These are phyloP conservation scores for Atlantisia rogersi DNA, from an alignment of 2,113 vertebrate genomes.

Conservation along the genomic window DNA sequence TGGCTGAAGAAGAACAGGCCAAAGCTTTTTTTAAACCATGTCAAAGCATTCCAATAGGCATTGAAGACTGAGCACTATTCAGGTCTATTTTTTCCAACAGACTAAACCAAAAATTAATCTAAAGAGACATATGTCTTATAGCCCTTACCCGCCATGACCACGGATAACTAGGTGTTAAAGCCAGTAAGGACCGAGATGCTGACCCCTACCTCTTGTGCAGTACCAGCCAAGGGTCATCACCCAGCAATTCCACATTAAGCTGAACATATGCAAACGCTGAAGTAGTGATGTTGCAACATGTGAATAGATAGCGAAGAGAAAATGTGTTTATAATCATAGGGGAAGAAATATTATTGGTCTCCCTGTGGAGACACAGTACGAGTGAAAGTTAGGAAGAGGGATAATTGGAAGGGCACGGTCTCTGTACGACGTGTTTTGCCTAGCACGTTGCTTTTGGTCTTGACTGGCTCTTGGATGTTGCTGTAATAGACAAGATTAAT, in stretches of 20 bases:
- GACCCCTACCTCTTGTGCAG: neutral
- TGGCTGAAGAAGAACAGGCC: neutral
- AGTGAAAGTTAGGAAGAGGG: neutral
- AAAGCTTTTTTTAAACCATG: neutral
- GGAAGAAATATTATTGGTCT: neutral
- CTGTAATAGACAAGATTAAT: neutral
- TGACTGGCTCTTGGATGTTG: neutral
- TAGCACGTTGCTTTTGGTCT: neutral
- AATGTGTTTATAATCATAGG: neutral
- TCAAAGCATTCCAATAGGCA: neutral
- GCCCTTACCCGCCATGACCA: neutral
- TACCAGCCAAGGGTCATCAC: neutral
- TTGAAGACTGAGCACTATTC: neutral
- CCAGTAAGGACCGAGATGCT: neutral
- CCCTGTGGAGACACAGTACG: neutral
- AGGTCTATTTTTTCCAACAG: neutral
- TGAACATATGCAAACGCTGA: neutral
- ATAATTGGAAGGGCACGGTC: neutral
- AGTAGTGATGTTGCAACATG: neutral
- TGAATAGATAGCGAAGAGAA: neutral
- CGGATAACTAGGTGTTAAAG: neutral
- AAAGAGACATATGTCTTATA: neutral
- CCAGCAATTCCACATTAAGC: neutral
- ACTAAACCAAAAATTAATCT: neutral
- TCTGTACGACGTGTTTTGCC: neutral